These are phyloP conservation scores for Andrena chrysosceles DNA, from an alignment of 2,888 invertebrate genomes.

Conservation along the genomic window DNA sequence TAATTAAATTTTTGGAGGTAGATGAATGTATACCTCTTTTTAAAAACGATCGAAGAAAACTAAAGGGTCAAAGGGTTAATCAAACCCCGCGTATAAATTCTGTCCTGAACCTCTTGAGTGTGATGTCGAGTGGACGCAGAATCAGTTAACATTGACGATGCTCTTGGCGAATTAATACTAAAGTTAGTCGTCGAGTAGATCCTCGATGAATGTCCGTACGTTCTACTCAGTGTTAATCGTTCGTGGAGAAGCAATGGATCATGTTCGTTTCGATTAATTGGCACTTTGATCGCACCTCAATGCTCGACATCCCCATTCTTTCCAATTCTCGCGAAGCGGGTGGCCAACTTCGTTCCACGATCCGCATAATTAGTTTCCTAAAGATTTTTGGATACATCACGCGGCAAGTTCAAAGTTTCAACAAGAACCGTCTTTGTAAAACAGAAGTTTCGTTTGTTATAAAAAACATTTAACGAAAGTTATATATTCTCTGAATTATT, in stretches of 20 bases:
- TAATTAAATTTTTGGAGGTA: not conserved
- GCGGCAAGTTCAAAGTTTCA: not conserved
- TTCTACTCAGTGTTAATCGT: slow-evolving; percentile 37
- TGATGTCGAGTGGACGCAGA: not conserved
- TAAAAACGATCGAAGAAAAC: not conserved
- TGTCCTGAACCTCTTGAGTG: not conserved
- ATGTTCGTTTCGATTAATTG: slow-evolving; percentile 60
- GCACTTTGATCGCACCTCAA: slow-evolving; percentile 60
- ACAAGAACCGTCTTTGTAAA: not conserved
- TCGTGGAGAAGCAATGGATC: slow-evolving; percentile 26
- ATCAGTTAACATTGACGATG: slow-evolving; percentile 20
- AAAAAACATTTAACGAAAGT: not conserved
- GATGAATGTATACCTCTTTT: no score
- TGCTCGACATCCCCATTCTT: not conserved
- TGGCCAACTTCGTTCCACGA: slow-evolving; percentile 9
- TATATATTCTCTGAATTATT: no score
- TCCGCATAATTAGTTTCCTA: not conserved
- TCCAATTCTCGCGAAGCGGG: not conserved
- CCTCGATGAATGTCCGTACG: slow-evolving; percentile 26
- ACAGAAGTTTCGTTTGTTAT: not conserved
- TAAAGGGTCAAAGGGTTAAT: slow-evolving; percentile 36
- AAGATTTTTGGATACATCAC: not conserved
- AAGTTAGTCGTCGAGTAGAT: slow-evolving; percentile 25
- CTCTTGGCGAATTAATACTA: slow-evolving; percentile 32
- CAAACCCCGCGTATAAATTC: not conserved